Evolutionary conservation across 1,140 invertebrate species (phyloP).

Genomic region (Drosophila sp.): DNA sequence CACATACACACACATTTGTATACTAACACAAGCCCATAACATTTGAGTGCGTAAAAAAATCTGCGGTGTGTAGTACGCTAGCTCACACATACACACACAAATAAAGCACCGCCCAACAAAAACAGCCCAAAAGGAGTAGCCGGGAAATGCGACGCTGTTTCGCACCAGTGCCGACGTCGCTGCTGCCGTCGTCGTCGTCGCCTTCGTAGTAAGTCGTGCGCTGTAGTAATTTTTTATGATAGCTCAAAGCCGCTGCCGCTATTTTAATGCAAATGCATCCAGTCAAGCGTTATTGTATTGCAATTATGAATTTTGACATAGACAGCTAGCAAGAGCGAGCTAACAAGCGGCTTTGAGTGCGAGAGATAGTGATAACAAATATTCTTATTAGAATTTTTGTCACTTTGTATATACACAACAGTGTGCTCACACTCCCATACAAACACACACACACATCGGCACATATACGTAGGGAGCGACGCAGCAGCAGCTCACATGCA

Average conservation of each 20-base stretch:
- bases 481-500: slow-evolving; percentile 48
- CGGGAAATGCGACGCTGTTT: slow-evolving; percentile 57
- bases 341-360: background rate
- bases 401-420: slow-evolving; percentile 75
- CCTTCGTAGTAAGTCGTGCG: slow-evolving; percentile 75
- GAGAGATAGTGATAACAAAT: slow-evolving; percentile 59
- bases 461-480: slow-evolving; percentile 33
- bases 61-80: slow-evolving; percentile 44
- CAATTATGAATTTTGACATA: slow-evolving; percentile 10
- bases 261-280: slow-evolving; percentile 43
- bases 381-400: slow-evolving; percentile 77
- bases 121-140: slow-evolving; percentile 58
- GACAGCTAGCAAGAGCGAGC: background rate
- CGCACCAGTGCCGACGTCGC: slow-evolving; percentile 37
- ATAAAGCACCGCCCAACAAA: slow-evolving; percentile 14
- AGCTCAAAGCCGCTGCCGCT: slow-evolving; percentile 41
- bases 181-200: slow-evolving; percentile 55
- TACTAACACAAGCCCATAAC: slow-evolving; percentile 33
- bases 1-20: background rate
- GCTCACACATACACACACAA: slow-evolving; percentile 21
- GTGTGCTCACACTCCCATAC: slow-evolving; percentile 22
- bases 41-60: slow-evolving; percentile 62
- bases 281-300: slow-evolving; percentile 43
- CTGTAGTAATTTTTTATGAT: slow-evolving; percentile 66
- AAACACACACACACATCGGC: slow-evolving; percentile 21